Evolutionary conservation across 2,797 vertebrate genomes (phyloP).

Genomic region (Periophthalmus magnuspinnatus): DNA sequence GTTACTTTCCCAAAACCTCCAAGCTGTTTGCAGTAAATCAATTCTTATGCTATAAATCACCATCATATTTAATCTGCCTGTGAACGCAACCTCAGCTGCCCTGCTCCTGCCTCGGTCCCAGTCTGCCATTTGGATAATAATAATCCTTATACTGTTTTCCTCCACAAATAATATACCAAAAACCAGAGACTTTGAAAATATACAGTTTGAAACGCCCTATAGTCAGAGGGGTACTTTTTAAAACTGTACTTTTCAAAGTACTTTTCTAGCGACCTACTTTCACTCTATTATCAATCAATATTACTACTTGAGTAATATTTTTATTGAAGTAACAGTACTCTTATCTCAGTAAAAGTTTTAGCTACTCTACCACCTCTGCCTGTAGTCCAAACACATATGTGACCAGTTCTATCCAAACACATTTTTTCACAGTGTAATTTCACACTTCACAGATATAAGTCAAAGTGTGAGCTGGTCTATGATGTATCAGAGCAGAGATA

Average conservation of each 20-base stretch:
- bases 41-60: neutral
- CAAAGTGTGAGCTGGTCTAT: constrained; percentile 47
- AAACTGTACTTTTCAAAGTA: too few species aligned
- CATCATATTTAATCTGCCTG: neutral
- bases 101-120: neutral
- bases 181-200: constrained; percentile 34
- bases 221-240: too few species aligned
- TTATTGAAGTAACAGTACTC: too few species aligned
- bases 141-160: constrained; percentile 18
- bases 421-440: constrained; percentile 64
- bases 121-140: constrained; percentile 1
- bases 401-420: constrained; percentile 52
- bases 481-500: constrained; percentile 31
- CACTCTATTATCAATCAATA: too few species aligned
- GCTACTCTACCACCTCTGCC: too few species aligned
- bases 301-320: too few species aligned
- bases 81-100: constrained; percentile 1
- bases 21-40: neutral
- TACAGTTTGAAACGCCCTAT: constrained; percentile 29
- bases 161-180: neutral
- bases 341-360: too few species aligned
- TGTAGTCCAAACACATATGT: constrained; percentile 23
- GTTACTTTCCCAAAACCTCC: too few species aligned
- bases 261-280: too few species aligned
- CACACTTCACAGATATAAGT: constrained; percentile 51